Percentiles rank a stretch among this genome's conserved stretches.
Evolutionary conservation across 1,140 invertebrate species (phyloP).

Genomic region (Augochlora pura): DNA sequence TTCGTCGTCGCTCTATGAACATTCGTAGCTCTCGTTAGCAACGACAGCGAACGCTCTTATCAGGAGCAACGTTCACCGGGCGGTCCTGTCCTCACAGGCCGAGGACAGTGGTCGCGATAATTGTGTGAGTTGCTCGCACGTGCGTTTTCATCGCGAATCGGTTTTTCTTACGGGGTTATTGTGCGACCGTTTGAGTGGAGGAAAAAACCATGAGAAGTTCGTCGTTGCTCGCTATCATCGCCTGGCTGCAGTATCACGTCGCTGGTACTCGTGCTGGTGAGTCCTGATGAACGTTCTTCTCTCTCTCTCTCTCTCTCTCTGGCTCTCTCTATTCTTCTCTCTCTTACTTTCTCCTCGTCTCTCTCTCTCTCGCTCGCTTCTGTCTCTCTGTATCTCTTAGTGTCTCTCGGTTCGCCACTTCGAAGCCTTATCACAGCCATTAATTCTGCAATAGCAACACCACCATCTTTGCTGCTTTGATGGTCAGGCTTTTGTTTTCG

Average conservation of each 20-base stretch:
- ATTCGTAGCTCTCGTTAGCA: too few species aligned
- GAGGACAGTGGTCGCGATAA: background rate
- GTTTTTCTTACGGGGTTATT: background rate
- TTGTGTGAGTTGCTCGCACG: conserved; percentile 33
- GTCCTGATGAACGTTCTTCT: conserved; percentile 4
- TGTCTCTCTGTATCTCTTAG: too few species aligned
- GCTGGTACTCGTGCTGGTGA: conserved; percentile 60
- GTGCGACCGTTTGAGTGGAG: background rate
- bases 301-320: too few species aligned
- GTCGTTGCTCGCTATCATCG: conserved; percentile 52
- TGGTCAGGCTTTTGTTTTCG: too few species aligned
- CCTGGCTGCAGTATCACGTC: conserved; percentile 55
- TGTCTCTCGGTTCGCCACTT: background rate
- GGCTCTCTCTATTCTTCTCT: too few species aligned
- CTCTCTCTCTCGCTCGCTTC: too few species aligned
- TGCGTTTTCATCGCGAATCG: conserved; percentile 33
- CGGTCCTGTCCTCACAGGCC: background rate
- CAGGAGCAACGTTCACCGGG: too few species aligned
- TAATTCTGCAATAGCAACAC: background rate
- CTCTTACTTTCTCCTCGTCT: too few species aligned
- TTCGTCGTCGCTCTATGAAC: too few species aligned
- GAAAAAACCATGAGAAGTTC: conserved; percentile 56
- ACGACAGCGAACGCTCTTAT: too few species aligned
- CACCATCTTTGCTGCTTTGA: background rate
- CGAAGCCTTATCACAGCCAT: background rate